Evolutionary conservation across 2,797 vertebrate genomes (phyloP).

Genomic region (Diplodus puntazzo): DNA sequence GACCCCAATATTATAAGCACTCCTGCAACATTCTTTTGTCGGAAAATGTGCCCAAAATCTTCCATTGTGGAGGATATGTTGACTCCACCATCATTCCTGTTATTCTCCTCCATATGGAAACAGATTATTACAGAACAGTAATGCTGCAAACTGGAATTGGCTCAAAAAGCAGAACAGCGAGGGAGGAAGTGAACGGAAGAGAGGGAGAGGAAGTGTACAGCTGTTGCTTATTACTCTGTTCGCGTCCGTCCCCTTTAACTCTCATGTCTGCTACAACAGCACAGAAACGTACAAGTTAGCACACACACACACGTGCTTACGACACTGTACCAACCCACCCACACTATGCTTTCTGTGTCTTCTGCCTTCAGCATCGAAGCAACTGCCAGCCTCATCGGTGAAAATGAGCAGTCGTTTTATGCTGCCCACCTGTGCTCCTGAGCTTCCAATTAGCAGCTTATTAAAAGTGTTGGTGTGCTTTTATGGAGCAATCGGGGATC

Average conservation of each 20-base stretch:
- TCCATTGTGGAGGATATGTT: too few relatives aligned
- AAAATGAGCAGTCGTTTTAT: constrained; percentile 38
- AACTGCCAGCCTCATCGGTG: constrained; percentile 29
- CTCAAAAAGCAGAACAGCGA: constrained; percentile 13
- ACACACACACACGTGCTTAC: neutral
- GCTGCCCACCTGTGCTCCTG: constrained; percentile 31
- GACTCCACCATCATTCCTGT: neutral
- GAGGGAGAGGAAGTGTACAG: constrained; percentile 3
- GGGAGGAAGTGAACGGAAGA: too few relatives aligned
- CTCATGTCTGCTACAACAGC: neutral
- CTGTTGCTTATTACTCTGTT: constrained; percentile 58
- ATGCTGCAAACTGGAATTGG: constrained; percentile 14
- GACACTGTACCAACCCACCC: neutral
- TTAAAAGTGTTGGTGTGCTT: constrained; percentile 45
- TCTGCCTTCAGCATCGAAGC: constrained; percentile 41
- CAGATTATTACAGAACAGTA: constrained; percentile 9
- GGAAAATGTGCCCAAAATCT: too few relatives aligned
- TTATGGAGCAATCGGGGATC: constrained; percentile 28
- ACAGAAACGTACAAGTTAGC: neutral
- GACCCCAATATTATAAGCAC: too few relatives aligned
- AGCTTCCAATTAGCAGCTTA: constrained; percentile 63
- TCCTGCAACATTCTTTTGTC: too few relatives aligned
- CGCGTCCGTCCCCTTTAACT: constrained; percentile 21
- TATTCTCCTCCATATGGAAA: neutral
- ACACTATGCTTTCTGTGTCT: constrained; percentile 20